These are phyloP conservation scores for Bovichtus diacanthus DNA, from an alignment of 2,797 vertebrate species.

Conservation along the genomic window DNA sequence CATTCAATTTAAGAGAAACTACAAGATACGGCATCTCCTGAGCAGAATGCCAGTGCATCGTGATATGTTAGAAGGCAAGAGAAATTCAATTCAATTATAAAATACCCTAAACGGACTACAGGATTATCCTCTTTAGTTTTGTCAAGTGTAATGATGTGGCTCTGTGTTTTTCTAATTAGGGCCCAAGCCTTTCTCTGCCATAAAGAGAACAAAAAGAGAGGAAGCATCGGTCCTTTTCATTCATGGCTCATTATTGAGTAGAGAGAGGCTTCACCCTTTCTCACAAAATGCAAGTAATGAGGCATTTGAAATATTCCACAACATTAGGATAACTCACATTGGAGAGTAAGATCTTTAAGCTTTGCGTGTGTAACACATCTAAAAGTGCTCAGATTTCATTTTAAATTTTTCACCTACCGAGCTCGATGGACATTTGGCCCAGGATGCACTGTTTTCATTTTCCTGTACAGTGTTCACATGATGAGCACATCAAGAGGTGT, in stretches of 20 bases:
- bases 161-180: constrained; percentile 80
- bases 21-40: constrained; percentile 23
- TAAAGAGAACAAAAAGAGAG: constrained; percentile 54
- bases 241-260: constrained; percentile 79
- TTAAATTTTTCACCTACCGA: constrained; percentile 69
- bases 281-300: constrained; percentile 84
- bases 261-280: constrained; percentile 70
- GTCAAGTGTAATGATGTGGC: constrained; percentile 82
- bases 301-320: constrained; percentile 84
- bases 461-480: constrained; percentile 23
- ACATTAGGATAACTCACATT: constrained; percentile 84
- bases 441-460: constrained; percentile 40
- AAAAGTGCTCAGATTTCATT: constrained; percentile 57
- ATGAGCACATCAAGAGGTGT: constrained; percentile 37
- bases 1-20: not conserved
- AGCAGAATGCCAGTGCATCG: constrained; percentile 40
- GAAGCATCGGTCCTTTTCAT: constrained; percentile 68
- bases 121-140: constrained; percentile 78
- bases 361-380: constrained; percentile 80
- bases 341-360: constrained; percentile 75
- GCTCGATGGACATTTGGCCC: constrained; percentile 45
- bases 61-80: constrained; percentile 59
- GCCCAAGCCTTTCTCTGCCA: constrained; percentile 55
- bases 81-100: constrained; percentile 75
- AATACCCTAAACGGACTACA: constrained; percentile 60